Base-by-base conservation (phyloP, 2,113 vertebrate species). In the Mesitornis unicolor region DNA sequence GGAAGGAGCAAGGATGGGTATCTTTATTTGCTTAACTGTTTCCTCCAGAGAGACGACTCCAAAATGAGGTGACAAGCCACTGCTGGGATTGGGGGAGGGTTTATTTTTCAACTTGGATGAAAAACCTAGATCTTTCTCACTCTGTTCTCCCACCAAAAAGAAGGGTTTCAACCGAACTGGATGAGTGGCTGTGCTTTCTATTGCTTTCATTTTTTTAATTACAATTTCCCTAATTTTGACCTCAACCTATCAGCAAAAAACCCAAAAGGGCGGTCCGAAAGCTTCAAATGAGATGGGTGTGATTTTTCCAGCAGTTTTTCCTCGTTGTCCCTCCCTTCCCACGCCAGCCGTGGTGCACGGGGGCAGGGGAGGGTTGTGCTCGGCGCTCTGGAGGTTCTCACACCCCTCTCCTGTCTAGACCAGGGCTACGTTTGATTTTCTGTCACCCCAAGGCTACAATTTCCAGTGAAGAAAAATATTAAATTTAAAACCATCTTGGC, bases 361-460 rank as follows among this genome's bases (percentile, higher is more conserved):
- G 87, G 89, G 91, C 70, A 84, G 63, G 75, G 88, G 50, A 97
- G 88, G 85, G 92, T 89, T 90, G 76, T 11, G 60, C 94, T 93
- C 92, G 94, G 91, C 93, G 81, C 35, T 74, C 60, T 7, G 31
- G 56, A 93, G 48, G 50, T 96, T 97, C 95, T 97, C 96, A 97
- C 96, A 95, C 83, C 47, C 91, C 83, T 93, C 80, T 92, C 51
- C 90, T 87, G 95, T 96, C 96, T 97, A 96, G 95, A 97, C 91
- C 93, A 91, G 74, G 94, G 57, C 87, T 87, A 96, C 1, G 31
- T 94, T 93, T 96, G 91, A 93, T 95, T 96, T 94, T 96, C 57
- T 87, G 13, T 75, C 70, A 94, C 94, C 96, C 87, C 77, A 84
- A 95, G 91, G 95, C 91, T 96, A 96, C 87, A 91, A 82, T 76